Evolutionary conservation across 2,113 vertebrate species (phyloP).

Genomic region (Oreochromis niloticus): DNA sequence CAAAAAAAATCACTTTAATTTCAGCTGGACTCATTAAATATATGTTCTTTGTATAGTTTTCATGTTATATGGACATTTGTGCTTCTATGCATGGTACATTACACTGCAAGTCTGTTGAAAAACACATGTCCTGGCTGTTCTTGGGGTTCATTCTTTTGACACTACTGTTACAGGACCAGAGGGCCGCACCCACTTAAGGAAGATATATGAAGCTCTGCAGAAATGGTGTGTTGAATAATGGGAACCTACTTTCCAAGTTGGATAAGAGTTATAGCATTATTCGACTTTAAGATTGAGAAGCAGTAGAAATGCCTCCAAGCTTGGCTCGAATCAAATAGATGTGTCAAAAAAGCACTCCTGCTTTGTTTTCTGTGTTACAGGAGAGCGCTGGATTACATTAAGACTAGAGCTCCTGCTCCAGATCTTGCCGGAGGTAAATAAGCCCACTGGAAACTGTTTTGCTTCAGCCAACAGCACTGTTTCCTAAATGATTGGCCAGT

Average conservation of each 20-base stretch:
- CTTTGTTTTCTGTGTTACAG: constrained; percentile 20
- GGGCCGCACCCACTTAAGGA: background rate
- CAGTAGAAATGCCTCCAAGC: background rate
- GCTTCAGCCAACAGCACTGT: constrained; percentile 28
- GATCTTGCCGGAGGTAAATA: constrained; percentile 30
- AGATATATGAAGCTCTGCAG: background rate
- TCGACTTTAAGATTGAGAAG: background rate
- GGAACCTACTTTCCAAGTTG: constrained; percentile 7
- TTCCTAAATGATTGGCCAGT: constrained; percentile 53
- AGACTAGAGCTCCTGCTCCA: constrained; percentile 20
- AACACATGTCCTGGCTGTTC: background rate
- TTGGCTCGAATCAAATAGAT: constrained; percentile 5
- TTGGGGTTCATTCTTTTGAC: background rate
- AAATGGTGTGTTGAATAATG: constrained; percentile 4
- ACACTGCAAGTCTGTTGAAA: background rate
- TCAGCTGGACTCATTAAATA: background rate
- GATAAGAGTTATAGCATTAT: background rate
- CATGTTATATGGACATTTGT: background rate
- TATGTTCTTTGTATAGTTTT: background rate
- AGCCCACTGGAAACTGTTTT: constrained; percentile 48
- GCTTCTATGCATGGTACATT: background rate
- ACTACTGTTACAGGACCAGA: background rate
- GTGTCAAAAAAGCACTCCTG: constrained; percentile 38
- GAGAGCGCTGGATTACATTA: constrained; percentile 44
- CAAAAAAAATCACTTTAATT: background rate